phyloP scores from a whole-genome alignment of 2,888 invertebrate genomes.

The Standfussiana lucernea region DNA sequence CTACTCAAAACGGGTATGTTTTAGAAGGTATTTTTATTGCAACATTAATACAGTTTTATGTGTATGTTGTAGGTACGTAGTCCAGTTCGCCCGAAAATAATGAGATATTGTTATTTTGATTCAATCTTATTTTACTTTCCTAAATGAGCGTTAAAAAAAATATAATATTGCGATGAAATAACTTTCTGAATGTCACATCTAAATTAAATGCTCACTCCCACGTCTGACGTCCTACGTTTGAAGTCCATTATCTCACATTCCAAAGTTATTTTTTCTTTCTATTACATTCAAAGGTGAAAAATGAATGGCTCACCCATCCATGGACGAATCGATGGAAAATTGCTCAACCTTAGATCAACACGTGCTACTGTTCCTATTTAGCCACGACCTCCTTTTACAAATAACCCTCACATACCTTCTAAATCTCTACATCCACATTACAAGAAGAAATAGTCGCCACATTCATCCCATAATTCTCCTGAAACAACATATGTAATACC shows the following conservation, averaged over 20 bases:
- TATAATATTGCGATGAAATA: background rate
- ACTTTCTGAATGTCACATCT: background rate
- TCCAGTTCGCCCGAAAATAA: background rate
- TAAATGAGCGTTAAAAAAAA: background rate
- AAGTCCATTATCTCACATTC: background rate
- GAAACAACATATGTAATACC: conserved; percentile 12
- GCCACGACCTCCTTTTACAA: background rate
- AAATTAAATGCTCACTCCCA: background rate
- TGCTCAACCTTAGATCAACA: background rate
- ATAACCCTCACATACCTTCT: background rate
- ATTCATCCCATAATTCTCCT: conserved; percentile 3
- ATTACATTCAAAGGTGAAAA: background rate
- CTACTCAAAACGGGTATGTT: background rate
- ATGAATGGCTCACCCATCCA: background rate
- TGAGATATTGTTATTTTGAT: background rate
- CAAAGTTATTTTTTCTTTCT: no score
- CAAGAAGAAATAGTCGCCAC: background rate
- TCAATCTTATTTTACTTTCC: background rate
- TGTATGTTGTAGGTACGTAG: background rate
- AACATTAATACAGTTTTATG: background rate
- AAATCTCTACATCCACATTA: background rate
- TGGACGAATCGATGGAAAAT: background rate
- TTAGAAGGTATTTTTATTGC: background rate
- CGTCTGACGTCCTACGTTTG: background rate
- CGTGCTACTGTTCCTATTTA: background rate